These are phyloP conservation scores for Sylvilagus floridanus DNA, from an alignment of 2,797 vertebrate species.

Conservation along the genomic window DNA sequence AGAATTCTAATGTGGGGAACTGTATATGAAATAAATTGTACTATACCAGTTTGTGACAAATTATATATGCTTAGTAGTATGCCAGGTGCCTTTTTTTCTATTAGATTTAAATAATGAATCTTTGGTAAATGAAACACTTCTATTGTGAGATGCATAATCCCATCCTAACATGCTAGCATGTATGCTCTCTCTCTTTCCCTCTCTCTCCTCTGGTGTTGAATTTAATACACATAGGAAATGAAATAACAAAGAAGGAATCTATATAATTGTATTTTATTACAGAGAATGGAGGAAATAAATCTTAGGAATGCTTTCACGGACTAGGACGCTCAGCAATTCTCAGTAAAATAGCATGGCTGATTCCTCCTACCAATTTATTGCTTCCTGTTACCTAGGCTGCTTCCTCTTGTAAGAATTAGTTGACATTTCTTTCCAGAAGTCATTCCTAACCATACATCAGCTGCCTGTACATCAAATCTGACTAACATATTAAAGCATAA, in stretches of 20 bases:
- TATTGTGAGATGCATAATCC: slow-evolving; percentile 29
- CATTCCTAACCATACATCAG: background rate
- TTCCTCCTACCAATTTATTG: background rate
- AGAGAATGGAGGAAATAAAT: background rate
- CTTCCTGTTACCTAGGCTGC: background rate
- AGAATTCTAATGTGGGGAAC: background rate
- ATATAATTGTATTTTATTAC: background rate
- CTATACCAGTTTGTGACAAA: background rate
- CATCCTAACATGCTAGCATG: background rate
- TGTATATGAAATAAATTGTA: background rate
- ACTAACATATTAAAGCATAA: background rate
- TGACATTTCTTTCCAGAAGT: background rate
- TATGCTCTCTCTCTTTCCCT: background rate
- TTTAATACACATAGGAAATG: background rate
- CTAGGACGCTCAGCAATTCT: background rate
- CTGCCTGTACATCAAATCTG: background rate
- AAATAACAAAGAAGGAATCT: background rate
- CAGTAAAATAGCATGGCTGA: background rate
- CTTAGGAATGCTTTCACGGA: background rate
- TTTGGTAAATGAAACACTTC: background rate
- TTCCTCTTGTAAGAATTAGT: background rate
- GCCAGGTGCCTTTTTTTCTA: background rate
- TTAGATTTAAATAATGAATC: background rate
- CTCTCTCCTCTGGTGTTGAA: background rate
- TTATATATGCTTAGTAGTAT: background rate